Evolutionary conservation across 1,140 invertebrate genomes (phyloP), one percentile per base, ranked within the genome.

Genomic region (Dendroctonus ponderosae): DNA sequence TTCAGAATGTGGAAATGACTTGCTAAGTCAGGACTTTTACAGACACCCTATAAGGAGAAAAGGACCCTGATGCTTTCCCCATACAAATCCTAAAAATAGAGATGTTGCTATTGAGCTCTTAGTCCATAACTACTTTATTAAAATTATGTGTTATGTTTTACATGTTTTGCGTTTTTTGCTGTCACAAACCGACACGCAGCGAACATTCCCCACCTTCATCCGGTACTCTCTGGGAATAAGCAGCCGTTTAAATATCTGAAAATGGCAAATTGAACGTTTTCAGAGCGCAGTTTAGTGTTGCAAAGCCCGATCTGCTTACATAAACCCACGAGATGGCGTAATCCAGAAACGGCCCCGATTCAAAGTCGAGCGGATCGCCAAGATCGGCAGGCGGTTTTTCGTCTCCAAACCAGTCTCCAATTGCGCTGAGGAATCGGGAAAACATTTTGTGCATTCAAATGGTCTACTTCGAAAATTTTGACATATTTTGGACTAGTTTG

Each of bases 1-100:
- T 94, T 43, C 90, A 93, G 77, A 94, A 93, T 78, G 87, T 94
- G 63, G 89, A 93, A 80, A 85, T 88, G 41, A 93, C 91, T 12
- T 84, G 26, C 26, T 26, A 26, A 26, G 26, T n/a, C n/a, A n/a
- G n/a, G n/a, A n/a, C n/a, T n/a, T 93, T 71, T 93, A 85, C 37
- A 37, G 26, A 42, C 38, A n/a, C n/a, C n/a, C n/a, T n/a, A n/a
- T n/a, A n/a, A n/a, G n/a, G n/a, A n/a, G n/a, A n/a, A n/a, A n/a
- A n/a, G n/a, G n/a, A n/a, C 26, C 26, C 26, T 26, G 26, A 26
- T n/a, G n/a, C n/a, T 26, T 26, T 26, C 3, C 26, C 26, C 1
- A 26, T 26, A 26, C 26, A 26, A 26, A 26, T 26, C 1, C 26
- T 26, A 3, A 26, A 2, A 26, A 26, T 26, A 3, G 3, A 26